Percentiles rank a stretch among this genome's conserved stretches.
phyloP scores from a whole-genome alignment of 2,113 vertebrate species.

The Myiozetetes cayanensis region DNA sequence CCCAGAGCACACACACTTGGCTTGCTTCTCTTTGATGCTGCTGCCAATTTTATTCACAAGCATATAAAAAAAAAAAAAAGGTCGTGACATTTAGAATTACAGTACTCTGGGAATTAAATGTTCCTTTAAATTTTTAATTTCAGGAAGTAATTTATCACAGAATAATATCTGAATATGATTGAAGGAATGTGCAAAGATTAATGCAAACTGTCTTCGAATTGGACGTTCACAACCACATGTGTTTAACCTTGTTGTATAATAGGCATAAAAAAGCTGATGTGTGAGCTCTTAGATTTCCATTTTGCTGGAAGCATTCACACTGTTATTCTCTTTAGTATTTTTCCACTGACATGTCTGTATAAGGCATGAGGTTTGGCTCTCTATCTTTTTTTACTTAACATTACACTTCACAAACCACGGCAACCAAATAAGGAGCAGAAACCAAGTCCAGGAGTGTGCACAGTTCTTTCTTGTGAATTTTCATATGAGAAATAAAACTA shows the following conservation, averaged over 20 bases:
- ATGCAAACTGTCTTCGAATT: constrained; percentile 27
- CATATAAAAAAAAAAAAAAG: constrained; percentile 28
- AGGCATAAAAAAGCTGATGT: constrained; percentile 32
- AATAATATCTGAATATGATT: constrained; percentile 49
- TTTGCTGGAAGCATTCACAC: constrained; percentile 41
- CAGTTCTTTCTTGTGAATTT: background rate
- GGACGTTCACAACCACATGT: constrained; percentile 1
- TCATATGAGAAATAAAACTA: background rate
- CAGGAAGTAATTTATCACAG: constrained; percentile 12
- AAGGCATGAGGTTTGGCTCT: background rate
- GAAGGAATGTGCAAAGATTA: constrained; percentile 43
- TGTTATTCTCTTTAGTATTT: constrained; percentile 33
- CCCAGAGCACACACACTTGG: constrained; percentile 3
- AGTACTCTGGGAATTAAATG: constrained; percentile 53
- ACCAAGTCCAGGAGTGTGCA: background rate
- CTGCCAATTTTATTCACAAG: constrained; percentile 51
- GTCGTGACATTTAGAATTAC: constrained; percentile 61
- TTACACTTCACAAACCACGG: background rate
- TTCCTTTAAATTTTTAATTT: constrained; percentile 68
- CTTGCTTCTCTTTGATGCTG: constrained; percentile 28
- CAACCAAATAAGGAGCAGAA: constrained; percentile 46
- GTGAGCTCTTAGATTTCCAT: constrained; percentile 38
- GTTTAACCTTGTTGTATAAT: constrained; percentile 47
- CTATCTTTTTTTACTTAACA: background rate
- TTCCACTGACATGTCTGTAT: constrained; percentile 17